Base-by-base conservation (phyloP, 2,797 vertebrate genomes). In the Gymnothorax reevesii region DNA sequence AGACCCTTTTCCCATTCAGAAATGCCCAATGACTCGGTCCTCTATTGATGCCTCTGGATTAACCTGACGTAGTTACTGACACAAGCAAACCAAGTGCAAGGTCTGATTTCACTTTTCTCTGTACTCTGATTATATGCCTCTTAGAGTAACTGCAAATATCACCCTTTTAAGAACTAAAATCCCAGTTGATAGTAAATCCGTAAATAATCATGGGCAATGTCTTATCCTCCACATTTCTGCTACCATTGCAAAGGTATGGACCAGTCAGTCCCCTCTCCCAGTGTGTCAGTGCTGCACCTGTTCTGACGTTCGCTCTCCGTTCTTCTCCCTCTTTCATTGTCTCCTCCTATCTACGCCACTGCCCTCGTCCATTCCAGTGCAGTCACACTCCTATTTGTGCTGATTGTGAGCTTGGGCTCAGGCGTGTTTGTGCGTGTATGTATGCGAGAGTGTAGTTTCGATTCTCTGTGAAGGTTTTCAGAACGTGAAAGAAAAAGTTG, bases 121-220 rank as follows among this genome's bases (percentile, higher is more conserved):
- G 86, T 85, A 86, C 87, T 88, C 84, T 88, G 89, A 83, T 84
- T 86, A 83, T 88, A 88, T 82, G 89, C 87, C 79, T 89, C 66
- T 91, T 90, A 83, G 82, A 87, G 90, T 62, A 85, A 60, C 82
- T 89, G 89, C 82, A 90, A 85, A 90, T 88, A 88, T 91, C 91
- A 89, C 88, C 89, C 92, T 92, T 89, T 84, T 87, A 86, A 90
- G 91, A 87, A 85, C 17, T n/a, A 75, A 60, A 77, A 49, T 90
- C 90, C 90, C 90, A 88, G 80, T 87, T 92, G 90, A 90, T 88
- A 89, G 79, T 84, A 13, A 89, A 87, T 90, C 25, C 66, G 86
- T 85, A 85, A 87, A 57, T 62, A 88, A 71, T 87, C 89, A 88
- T 90, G 77, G 92, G 87, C 88, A 92, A 95, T 95, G 92, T 95